Conservation (phyloP, 2,113 vertebrate genomes). For the Eupsittula cactorum region DNA sequence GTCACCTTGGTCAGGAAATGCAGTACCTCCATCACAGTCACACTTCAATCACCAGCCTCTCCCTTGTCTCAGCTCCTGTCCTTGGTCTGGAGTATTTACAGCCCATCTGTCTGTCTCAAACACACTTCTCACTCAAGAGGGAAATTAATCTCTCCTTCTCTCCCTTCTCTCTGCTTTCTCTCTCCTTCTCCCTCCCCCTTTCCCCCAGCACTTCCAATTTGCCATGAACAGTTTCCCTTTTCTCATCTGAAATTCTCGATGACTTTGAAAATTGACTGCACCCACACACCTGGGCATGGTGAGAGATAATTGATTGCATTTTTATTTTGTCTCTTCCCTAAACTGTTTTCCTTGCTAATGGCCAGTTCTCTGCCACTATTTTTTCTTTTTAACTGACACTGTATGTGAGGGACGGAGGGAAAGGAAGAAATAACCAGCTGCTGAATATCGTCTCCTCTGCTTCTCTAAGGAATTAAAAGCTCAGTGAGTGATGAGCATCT, state of each 20-base stretch:
- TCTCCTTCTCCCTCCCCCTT: conserved; percentile 17
- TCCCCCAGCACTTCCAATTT: conserved; percentile 56
- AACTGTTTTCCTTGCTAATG: conserved; percentile 71
- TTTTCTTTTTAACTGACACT: conserved; percentile 42
- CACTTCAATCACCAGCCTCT: conserved; percentile 78
- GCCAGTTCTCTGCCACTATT: conserved; percentile 47
- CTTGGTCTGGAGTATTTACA: conserved; percentile 78
- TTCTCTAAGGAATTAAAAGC: conserved; percentile 46
- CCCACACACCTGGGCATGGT: conserved; percentile 49
- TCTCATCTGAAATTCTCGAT: conserved; percentile 54
- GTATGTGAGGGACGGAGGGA: conserved; percentile 23
- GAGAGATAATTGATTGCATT: conserved; percentile 53
- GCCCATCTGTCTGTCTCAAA: conserved; percentile 81
- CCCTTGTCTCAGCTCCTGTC: conserved; percentile 75
- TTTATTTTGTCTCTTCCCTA: conserved; percentile 53
- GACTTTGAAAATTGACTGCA: conserved; percentile 69
- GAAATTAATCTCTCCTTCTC: conserved; percentile 60
- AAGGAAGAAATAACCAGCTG: conserved; percentile 57
- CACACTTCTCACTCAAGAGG: conserved; percentile 69
- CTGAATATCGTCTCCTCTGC: conserved; percentile 36
- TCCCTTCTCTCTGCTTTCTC: not conserved
- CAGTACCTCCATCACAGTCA: conserved; percentile 73
- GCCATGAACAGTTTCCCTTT: conserved; percentile 59
- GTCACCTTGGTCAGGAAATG: conserved; percentile 75
- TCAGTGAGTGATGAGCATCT: conserved; percentile 17